Evolutionary conservation across 2,797 vertebrate species (phyloP), one percentile per base, ranked within the genome.

Genomic region (Artibeus lituratus): DNA sequence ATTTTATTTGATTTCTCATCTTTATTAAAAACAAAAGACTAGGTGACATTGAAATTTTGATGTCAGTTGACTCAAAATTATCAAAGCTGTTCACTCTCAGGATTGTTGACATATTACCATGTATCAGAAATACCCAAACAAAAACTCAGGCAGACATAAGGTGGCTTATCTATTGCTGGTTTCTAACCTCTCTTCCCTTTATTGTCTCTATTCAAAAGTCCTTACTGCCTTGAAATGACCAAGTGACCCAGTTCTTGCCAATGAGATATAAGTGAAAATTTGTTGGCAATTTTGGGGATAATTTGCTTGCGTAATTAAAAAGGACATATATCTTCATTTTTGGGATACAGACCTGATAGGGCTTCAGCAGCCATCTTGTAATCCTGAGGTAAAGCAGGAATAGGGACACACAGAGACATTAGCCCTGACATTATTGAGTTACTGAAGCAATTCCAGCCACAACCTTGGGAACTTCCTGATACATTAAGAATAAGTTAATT

Each of bases 201-300:
- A 55, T 55, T 82, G 26, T 15, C 37, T 88, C 21, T 35, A 18
- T 9, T 85, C 14, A 59, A 47, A 94, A 82, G 26, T 57, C 16
- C 14, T 21, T 72, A 39, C 37, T 93, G 88, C 12, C 22, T 91
- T 93, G 53, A 51, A 59, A 69, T 91, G 59, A 7, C n/a, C 51
- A 91, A 42, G 11, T 49, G 49, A 59, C 19, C 77, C 9, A n/a
- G 1, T 59, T 83, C 55, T 91, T 94, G 35, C 74, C 37, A 86
- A 94, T 35, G 44, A 82, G 39, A 59, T 44, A n/a, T 80, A 83
- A 94, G 32, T 78, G 91, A 83, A 93, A 93, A 70, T 62, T 29
- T 91, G 7, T 49, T 59, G 67, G 18, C 10, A 47, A 91, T 72
- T 86, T 90, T 65, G 19, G 42, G 47, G 62, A 91, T 85, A 49